Evolutionary conservation across 2,113 vertebrate species (phyloP).

Genomic region (Prionailurus bengalensis): DNA sequence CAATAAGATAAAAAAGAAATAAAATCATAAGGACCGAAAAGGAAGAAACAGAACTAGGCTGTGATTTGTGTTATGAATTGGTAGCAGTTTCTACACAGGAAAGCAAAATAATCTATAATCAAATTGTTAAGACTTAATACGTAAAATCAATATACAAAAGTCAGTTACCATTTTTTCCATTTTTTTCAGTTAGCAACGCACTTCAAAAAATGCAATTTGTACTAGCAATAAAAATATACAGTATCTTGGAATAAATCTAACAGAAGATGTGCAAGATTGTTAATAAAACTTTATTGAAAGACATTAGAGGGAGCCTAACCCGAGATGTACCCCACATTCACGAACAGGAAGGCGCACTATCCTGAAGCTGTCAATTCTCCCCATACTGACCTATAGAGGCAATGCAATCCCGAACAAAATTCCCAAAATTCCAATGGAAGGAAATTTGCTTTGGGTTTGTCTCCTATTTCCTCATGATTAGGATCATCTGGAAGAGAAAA

Average conservation of each 20-base stretch:
- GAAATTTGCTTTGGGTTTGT: background rate
- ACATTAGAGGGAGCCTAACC: background rate
- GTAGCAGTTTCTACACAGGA: slow-evolving; percentile 38
- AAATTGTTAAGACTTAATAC: slow-evolving; percentile 16
- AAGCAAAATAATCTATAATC: slow-evolving; percentile 45
- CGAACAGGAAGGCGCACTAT: background rate
- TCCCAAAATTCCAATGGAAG: background rate
- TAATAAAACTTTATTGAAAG: slow-evolving; percentile 22
- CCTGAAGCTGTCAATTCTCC: background rate
- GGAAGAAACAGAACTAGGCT: background rate
- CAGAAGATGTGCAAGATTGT: background rate
- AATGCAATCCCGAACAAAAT: background rate
- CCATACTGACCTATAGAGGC: background rate
- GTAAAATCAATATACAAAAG: slow-evolving; percentile 43
- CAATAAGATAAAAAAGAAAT: background rate
- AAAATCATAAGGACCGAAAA: background rate
- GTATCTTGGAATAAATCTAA: slow-evolving; percentile 4
- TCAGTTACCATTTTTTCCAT: background rate
- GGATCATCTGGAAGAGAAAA: background rate
- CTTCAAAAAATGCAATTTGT: background rate
- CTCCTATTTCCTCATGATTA: background rate
- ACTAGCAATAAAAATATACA: slow-evolving; percentile 35
- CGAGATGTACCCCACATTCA: background rate
- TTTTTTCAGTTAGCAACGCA: background rate
- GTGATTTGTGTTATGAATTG: background rate